These are phyloP conservation scores for Acipenser transmontanus DNA, from an alignment of 2,797 vertebrate species.

Conservation along the genomic window DNA sequence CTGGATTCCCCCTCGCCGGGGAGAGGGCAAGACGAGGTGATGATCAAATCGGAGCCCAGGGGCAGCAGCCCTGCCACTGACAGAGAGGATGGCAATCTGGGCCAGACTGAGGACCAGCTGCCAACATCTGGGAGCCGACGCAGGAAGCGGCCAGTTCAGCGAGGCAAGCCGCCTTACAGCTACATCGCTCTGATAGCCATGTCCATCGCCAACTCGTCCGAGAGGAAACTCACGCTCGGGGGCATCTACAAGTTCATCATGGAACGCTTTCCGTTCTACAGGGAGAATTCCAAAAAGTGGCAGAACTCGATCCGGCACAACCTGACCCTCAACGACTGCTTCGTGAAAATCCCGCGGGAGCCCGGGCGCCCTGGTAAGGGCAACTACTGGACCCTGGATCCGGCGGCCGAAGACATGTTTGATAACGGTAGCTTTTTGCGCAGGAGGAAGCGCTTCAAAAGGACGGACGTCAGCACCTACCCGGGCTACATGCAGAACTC, in stretches of 20 bases:
- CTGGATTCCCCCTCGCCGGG: conserved; percentile 61
- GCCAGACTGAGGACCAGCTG: conserved; percentile 56
- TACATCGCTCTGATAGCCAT: conserved; percentile 97
- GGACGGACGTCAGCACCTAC: conserved; percentile 81
- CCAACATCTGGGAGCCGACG: conserved; percentile 64
- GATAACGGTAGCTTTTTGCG: conserved; percentile 83
- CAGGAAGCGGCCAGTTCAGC: conserved; percentile 84
- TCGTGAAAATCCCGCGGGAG: conserved; percentile 85
- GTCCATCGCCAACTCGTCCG: conserved; percentile 90
- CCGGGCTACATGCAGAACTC: conserved; percentile 76
- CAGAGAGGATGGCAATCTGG: conserved; percentile 47
- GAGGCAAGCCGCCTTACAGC: conserved; percentile 93
- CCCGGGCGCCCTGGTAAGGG: conserved; percentile 85
- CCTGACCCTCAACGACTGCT: conserved; percentile 82
- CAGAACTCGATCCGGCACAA: conserved; percentile 85
- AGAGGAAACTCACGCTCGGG: conserved; percentile 87
- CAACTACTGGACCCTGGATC: conserved; percentile 89
- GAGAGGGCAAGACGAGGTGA: conserved; percentile 54
- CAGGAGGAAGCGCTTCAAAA: conserved; percentile 76
- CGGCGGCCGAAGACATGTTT: conserved; percentile 88
- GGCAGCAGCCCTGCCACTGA: conserved; percentile 49
- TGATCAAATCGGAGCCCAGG: conserved; percentile 68
- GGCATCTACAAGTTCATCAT: conserved; percentile 97
- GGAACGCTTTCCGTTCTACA: conserved; percentile 92
- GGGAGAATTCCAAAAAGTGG: conserved; percentile 94